Base-by-base conservation (phyloP, 2,797 vertebrate species). In the Spatula clypeata region DNA sequence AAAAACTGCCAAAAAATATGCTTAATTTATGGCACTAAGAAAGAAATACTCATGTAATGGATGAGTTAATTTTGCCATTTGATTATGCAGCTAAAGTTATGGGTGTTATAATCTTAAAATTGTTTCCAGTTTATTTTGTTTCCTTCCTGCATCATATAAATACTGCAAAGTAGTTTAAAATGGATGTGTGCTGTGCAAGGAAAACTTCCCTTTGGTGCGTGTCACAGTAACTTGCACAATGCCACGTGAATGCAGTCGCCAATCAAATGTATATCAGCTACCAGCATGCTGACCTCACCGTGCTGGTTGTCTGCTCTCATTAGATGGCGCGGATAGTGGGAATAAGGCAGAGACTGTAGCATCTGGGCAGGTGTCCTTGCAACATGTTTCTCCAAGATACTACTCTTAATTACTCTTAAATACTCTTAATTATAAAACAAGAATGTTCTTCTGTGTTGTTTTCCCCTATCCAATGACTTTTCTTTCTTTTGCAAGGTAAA, bases 11-110 rank as follows among this genome's bases (percentile, higher is more conserved):
- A 97, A 82, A 93, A 95, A 92, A 80, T 40, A 31, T 12, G 6
- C 21, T 93, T 91, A 88, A 96, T 96, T 92, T 96, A 88, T 93
- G 79, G 72, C 47, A 86, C 75, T 86, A 58, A 88, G 64, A 45
- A 88, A 95, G 88, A 97, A 96, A 96, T 92, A 94, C 61, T 57
- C 73, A 66, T 86, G 90, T 88, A 96, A 94, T 72, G 86, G 88
- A 90, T n/a, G 57, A 73, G 82, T 70, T 29, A 31, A 34, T 80
- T 85, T 91, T 67, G 42, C 64, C 29, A 79, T 86, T 95, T 0
- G 11, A 86, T 90, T 94, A 75, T 84, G 70, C 70, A 84, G 88
- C 58, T 70, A 70, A 49, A 12, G 0, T 94, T 93, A 84, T 66
- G 74, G 55, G 26, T 51, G 20, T 67, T 88, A 80, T 86, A 84